Percentiles rank a stretch among this genome's conserved stretches.
These are phyloP conservation scores for Patella pellucida DNA, from an alignment of 2,888 invertebrate genomes.

Conservation along the genomic window DNA sequence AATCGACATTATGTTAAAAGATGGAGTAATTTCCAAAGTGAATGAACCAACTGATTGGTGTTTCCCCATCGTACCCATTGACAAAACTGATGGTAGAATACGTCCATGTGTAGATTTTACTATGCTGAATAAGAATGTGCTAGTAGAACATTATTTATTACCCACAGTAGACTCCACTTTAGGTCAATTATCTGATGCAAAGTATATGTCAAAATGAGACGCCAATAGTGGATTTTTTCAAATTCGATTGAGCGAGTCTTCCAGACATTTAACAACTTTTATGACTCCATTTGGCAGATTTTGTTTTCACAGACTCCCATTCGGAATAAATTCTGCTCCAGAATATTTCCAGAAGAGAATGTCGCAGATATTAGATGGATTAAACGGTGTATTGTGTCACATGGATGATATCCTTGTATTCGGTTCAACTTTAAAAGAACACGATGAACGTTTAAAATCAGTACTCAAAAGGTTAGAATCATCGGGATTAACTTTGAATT, in stretches of 20 bases:
- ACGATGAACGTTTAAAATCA: conserved; percentile 22
- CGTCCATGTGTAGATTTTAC: conserved; percentile 4
- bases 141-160: conserved; percentile 22
- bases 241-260: conserved; percentile 20
- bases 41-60: neutral
- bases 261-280: conserved; percentile 37
- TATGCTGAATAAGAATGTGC: conserved; percentile 22
- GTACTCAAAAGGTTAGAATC: conserved; percentile 17
- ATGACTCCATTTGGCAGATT: conserved; percentile 43
- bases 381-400: conserved; percentile 32
- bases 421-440: conserved; percentile 16
- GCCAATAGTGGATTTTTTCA: conserved; percentile 30
- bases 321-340: conserved; percentile 64
- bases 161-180: conserved; percentile 27
- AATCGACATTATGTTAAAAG: neutral
- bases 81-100: neutral
- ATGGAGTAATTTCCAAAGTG: neutral
- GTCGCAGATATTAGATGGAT: conserved; percentile 40
- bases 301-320: conserved; percentile 38
- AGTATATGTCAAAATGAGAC: conserved; percentile 29
- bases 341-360: conserved; percentile 70
- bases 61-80: neutral
- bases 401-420: conserved; percentile 38
- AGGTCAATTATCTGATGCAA: conserved; percentile 22
- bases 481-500: conserved; percentile 30